phyloP scores from a whole-genome alignment of 2,888 invertebrate species.

The Notodonta ziczac region DNA sequence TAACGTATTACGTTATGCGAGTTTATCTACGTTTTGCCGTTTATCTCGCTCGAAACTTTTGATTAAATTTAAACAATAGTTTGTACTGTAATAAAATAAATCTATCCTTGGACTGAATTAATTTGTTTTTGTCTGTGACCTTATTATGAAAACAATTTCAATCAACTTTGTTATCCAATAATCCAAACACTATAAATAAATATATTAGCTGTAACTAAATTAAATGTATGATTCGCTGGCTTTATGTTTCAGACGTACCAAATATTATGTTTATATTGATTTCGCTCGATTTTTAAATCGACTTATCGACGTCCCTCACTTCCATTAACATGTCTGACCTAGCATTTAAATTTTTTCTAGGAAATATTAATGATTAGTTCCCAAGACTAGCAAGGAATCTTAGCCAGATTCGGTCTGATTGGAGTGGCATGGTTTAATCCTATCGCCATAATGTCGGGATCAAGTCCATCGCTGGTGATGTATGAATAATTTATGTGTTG shows the following conservation, averaged over 20 bases:
- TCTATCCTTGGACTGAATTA: conserved; percentile 13
- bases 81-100: conserved; percentile 20
- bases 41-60: conserved; percentile 33
- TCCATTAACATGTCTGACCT: no score
- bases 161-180: no score
- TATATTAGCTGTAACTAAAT: no score
- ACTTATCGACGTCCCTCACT: no score
- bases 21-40: conserved; percentile 5
- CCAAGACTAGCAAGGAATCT: no score
- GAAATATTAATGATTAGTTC: no score
- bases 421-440: neutral
- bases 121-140: conserved; percentile 19
- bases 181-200: no score
- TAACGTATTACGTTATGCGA: neutral
- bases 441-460: conserved; percentile 20
- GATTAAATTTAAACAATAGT: conserved; percentile 35
- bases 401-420: neutral
- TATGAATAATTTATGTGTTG: conserved; percentile 35
- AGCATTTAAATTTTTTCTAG: no score
- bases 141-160: neutral
- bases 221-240: no score
- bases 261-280: no score
- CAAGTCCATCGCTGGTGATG: conserved; percentile 24
- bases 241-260: no score
- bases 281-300: no score